These are phyloP conservation scores for Ruditapes philippinarum DNA, from an alignment of 1,140 invertebrate species.

Conservation along the genomic window DNA sequence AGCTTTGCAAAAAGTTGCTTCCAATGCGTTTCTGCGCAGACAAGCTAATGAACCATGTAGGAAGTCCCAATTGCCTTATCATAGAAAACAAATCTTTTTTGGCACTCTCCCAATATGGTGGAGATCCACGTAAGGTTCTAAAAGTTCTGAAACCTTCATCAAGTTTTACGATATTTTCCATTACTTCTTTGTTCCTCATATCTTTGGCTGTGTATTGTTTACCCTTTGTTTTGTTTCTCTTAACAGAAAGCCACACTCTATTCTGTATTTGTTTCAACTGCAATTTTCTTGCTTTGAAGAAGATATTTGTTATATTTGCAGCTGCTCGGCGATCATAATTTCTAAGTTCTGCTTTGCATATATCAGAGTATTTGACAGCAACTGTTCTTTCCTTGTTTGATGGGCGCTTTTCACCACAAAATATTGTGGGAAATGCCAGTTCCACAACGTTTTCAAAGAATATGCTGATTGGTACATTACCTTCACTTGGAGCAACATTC, in stretches of 20 bases:
- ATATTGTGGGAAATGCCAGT: slow-evolving; percentile 31
- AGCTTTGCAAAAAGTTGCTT: slow-evolving; percentile 34
- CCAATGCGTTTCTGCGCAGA: slow-evolving; percentile 66
- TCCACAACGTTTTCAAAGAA: slow-evolving; percentile 27
- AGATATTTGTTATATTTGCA: slow-evolving; percentile 49
- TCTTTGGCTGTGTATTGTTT: slow-evolving; percentile 59
- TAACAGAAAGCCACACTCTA: neutral
- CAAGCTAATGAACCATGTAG: slow-evolving; percentile 43
- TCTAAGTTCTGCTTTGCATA: slow-evolving; percentile 29
- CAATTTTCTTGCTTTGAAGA: slow-evolving; percentile 53
- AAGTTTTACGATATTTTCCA: neutral
- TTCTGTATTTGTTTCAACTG: slow-evolving; percentile 65
- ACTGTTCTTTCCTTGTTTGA: slow-evolving; percentile 10
- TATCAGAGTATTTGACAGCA: slow-evolving; percentile 3
- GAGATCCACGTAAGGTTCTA: slow-evolving; percentile 65
- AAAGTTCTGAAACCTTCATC: slow-evolving; percentile 23
- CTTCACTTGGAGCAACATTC: slow-evolving; percentile 38
- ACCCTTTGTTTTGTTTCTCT: slow-evolving; percentile 25
- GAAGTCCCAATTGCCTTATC: slow-evolving; percentile 57
- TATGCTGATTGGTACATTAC: slow-evolving; percentile 36
- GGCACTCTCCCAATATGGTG: slow-evolving; percentile 64
- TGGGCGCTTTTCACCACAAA: slow-evolving; percentile 18
- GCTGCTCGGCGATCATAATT: slow-evolving; percentile 35
- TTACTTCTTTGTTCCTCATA: neutral
- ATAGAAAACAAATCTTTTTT: slow-evolving; percentile 70